Conservation (phyloP, 2,113 vertebrate species). For the Naja naja region DNA sequence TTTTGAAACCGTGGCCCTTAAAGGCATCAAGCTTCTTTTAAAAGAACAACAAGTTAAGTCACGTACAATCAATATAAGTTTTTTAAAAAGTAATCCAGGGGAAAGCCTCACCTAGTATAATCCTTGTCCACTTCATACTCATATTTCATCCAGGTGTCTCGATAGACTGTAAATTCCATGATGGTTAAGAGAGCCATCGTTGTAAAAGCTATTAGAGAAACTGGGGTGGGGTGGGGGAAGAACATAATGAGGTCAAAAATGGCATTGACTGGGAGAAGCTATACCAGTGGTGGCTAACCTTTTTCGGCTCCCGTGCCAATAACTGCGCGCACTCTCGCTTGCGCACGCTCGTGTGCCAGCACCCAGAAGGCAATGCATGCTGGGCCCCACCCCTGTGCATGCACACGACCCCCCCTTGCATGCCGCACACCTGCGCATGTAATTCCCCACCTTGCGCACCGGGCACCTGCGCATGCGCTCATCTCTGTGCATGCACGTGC, state of each 20-base stretch:
- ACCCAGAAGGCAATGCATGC: too few species aligned
- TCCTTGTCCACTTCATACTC: slow-evolving; percentile 98
- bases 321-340: too few species aligned
- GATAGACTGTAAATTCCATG: slow-evolving; percentile 95
- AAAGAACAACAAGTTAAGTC: neutral
- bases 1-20: neutral
- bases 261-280: neutral
- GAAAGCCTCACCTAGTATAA: slow-evolving; percentile 83
- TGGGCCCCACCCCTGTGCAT: too few species aligned
- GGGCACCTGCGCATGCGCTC: too few species aligned
- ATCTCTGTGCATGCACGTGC: too few species aligned
- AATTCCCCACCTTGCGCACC: too few species aligned
- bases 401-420: too few species aligned
- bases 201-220: slow-evolving; percentile 92
- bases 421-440: too few species aligned
- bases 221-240: slow-evolving; percentile 75
- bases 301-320: too few species aligned
- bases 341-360: too few species aligned
- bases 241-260: neutral
- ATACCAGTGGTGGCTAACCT: neutral
- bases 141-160: slow-evolving; percentile 96
- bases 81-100: slow-evolving; percentile 23
- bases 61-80: neutral
- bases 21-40: neutral
- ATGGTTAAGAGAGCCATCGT: slow-evolving; percentile 88